These are phyloP conservation scores for crab-eating macaque (Macaca fascicularis) DNA, from an alignment of 2,113 vertebrate species.

Conservation along the genomic window T2T-MFA8v1.1 NC_088380.1:177142001-177142500, in stretches of 20 bases:
- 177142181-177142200: not conserved
- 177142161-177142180: fast-evolving
- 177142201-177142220: not conserved
- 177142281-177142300: too few species aligned
- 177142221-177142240: not conserved
- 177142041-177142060: not conserved
- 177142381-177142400: not conserved
- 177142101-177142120: fast-evolving
- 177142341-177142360: not conserved
- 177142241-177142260: not conserved
- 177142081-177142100: fast-evolving
- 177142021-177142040: not conserved
- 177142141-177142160: not conserved
- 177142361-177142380: not conserved
- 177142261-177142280: not conserved
- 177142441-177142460: not conserved
- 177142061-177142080: not conserved
- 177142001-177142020: not conserved
- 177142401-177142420: not conserved
- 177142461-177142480: not conserved
- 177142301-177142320: not conserved
- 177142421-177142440: not conserved
- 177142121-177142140: not conserved
- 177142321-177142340: fast-evolving
- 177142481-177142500: not conserved